Conservation (phyloP, 2,113 vertebrate genomes). For the Cavia aperea region DNA sequence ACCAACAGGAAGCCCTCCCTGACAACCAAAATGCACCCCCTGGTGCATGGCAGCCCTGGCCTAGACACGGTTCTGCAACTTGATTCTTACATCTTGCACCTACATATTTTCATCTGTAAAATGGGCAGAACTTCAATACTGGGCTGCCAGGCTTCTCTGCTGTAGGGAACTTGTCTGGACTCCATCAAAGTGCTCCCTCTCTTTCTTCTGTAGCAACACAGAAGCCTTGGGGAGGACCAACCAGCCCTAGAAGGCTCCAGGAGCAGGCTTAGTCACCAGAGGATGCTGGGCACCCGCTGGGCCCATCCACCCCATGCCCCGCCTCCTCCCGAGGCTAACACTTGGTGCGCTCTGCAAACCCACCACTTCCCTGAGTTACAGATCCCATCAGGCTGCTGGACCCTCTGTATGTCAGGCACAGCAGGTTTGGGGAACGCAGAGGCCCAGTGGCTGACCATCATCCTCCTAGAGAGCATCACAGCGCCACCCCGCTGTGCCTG, state of each 20-base stretch:
- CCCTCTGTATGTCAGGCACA: neutral
- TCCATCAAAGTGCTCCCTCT: neutral
- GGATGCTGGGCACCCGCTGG: neutral
- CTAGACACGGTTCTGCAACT: too few relatives aligned
- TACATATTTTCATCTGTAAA: neutral
- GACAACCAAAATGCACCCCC: neutral
- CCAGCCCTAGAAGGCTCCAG: neutral
- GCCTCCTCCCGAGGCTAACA: neutral
- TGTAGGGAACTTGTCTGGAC: neutral
- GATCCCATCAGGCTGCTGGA: fast-evolving
- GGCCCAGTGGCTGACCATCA: neutral
- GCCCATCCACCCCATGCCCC: neutral
- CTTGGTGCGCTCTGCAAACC: neutral
- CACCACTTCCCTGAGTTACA: neutral
- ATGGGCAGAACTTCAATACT: too few relatives aligned
- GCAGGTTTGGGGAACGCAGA: neutral
- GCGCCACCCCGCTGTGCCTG: too few relatives aligned
- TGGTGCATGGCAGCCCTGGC: neutral
- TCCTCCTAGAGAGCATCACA: fast-evolving
- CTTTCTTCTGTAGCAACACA: neutral
- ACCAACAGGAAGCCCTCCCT: neutral
- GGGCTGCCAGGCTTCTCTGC: neutral
- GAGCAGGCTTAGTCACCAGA: neutral
- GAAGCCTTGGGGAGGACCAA: neutral
- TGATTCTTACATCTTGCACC: neutral